Evolutionary conservation across 2,113 vertebrate species (phyloP).

Genomic region (Mixornis gularis): DNA sequence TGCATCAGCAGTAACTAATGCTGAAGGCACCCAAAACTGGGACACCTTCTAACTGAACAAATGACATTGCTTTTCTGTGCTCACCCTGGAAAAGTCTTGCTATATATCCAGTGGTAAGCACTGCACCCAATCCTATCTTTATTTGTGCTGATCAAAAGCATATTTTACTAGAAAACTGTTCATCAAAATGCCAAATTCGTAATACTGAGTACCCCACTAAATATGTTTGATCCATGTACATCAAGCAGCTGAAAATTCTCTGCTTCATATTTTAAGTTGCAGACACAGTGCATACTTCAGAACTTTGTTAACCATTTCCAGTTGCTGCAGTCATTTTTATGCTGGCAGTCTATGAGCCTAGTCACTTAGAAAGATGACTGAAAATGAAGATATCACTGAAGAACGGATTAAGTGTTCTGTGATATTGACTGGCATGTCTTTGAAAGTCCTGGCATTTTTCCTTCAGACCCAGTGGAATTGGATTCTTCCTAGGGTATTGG

Average conservation of each 20-base stretch:
- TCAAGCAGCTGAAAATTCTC: slow-evolving; percentile 18
- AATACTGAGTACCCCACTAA: neutral
- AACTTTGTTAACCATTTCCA: neutral
- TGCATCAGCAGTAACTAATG: neutral
- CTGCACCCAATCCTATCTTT: neutral
- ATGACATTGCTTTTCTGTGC: neutral
- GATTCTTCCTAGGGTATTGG: neutral
- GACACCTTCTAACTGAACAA: neutral
- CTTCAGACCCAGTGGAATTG: neutral
- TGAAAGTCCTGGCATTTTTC: neutral
- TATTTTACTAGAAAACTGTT: neutral
- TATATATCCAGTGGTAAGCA: neutral
- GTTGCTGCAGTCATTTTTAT: neutral
- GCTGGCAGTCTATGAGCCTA: neutral
- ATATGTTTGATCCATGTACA: neutral
- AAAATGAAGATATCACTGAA: neutral
- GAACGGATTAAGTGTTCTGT: neutral
- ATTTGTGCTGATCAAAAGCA: neutral
- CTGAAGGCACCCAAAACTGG: neutral
- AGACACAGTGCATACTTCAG: neutral
- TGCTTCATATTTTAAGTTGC: neutral
- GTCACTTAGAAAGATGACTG: neutral
- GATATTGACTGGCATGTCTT: neutral
- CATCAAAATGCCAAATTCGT: neutral
- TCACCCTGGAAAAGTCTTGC: neutral